Base-by-base conservation (phyloP, 2,113 vertebrate genomes). In the Lasiurus borealis region DNA sequence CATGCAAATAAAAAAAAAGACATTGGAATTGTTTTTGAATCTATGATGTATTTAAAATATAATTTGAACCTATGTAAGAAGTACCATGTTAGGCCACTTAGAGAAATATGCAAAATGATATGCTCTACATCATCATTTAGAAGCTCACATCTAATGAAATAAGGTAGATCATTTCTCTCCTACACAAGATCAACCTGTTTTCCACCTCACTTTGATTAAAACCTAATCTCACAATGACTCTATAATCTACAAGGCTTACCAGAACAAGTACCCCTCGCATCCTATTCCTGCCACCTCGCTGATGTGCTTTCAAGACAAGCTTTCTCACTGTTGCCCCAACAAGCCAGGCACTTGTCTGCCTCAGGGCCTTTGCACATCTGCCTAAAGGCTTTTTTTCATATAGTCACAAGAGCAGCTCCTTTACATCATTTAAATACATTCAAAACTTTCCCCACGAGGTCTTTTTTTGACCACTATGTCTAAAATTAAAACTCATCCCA, bases 31-130 rank as follows among this genome's bases (percentile, higher is more conserved):
- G 27, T 34, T 34, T 95, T 88, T 93, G 34, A 23, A 66, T 40
- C 15, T 82, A 68, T 52, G 12, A 85, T 89, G 82, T 68, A 27
- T 77, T 88, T 83, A 92, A 88, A 75, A 89, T 4, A 44, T 25
- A 81, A 62, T 62, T 62, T 59, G 36, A 91, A 46, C 8, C 12
- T 80, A 14, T 12, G 0, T 71, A 46, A 92, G 23, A 85, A 21
- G 13, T 21, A 15, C 16, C 40, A 1, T 48, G 16, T 50, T 23
- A 68, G 15, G 8, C 9, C 13, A 57, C 44, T 69, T 21, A 76
- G 50, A 36, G 64, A 73, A 76, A 10, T 19, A 54, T 21, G n/a
- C 6, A 40, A 25, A 75, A 40, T 9, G 89, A 0, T 6, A n/a
- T 87, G 29, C 29, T 52, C 29, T 54, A 82, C 2, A 0, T 31